Evolutionary conservation across 2,797 vertebrate species (phyloP), one percentile per base, ranked within the genome.

Genomic region (Diceros bicornis): DNA sequence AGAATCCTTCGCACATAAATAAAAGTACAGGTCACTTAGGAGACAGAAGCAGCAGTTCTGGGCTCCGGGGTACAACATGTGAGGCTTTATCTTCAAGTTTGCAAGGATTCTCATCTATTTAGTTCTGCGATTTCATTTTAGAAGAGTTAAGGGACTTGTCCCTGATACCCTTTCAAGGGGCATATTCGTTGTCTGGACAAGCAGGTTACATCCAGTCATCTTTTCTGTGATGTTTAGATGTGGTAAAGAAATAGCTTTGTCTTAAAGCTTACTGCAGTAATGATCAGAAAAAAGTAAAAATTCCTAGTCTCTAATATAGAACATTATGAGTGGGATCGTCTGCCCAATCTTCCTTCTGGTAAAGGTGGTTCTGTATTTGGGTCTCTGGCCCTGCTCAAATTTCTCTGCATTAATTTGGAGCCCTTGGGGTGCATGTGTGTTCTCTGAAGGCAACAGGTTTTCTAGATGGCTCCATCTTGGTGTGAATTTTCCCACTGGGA

Each of bases 21-120:
- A 5, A 27, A 52, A 8, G 3, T 0, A 10, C 1, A 1, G 61
- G 11, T 20, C 6, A 0, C 2, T 2, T 1, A 6, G 17, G 11
- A 29, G 4, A 18, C 2, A 69, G 6, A 21, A 0, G 7, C 32
- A 2, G 0, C 10, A 17, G 4, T 6, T 20, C 10, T 0, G 23
- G 62, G 59, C 25, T 47, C 11, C 62, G 13, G 2, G 3, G 8
- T 21, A 37, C 9, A 16, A 32, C 4, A 3, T 21, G 1, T 5
- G 4, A 7, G 9, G 37, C 32, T 75, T 34, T 57, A 13, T 74
- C n/a, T 75, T 18, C 50, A 4, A 37, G 37, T 12, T 0, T 9
- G 4, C 1, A 6, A 8, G 5, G 12, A 17, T 50, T 81, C 37
- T 25, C 4, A 7, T 4, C 18, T 41, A 3, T 14, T 37, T 11